phyloP scores from a whole-genome alignment of 2,113 vertebrate genomes.

The Eclectus roratus region DNA sequence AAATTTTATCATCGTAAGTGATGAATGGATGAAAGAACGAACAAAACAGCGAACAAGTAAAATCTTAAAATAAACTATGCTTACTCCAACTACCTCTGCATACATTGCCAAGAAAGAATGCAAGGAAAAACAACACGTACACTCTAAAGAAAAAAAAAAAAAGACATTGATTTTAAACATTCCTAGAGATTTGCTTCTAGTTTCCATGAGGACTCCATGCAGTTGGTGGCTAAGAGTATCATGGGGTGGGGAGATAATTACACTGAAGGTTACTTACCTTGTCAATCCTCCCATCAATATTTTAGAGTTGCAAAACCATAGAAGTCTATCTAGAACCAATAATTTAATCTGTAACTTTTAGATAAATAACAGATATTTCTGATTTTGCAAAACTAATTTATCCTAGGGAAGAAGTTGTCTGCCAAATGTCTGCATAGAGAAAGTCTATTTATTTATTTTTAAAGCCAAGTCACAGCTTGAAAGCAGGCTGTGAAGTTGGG shows the following conservation, averaged over 20 bases:
- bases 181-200: not conserved
- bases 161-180: not conserved
- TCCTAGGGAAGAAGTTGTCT: not conserved
- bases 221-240: not conserved
- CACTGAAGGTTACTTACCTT: not conserved
- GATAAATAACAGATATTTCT: not conserved
- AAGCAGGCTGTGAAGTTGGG: not conserved
- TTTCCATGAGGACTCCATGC: not conserved
- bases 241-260: no score
- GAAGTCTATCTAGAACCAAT: not conserved
- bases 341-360: not conserved
- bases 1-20: not conserved
- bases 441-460: slow-evolving; percentile 6
- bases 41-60: not conserved
- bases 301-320: not conserved
- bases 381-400: not conserved
- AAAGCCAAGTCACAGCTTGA: not conserved
- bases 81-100: not conserved
- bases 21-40: not conserved
- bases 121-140: not conserved
- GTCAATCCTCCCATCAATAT: not conserved
- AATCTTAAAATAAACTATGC: not conserved
- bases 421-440: not conserved
- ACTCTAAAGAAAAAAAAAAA: not conserved
- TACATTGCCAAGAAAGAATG: not conserved